Conservation (phyloP, 30 jellyfish, hydroid and myxozoan species). For the Turritopsis rubra region DNA sequence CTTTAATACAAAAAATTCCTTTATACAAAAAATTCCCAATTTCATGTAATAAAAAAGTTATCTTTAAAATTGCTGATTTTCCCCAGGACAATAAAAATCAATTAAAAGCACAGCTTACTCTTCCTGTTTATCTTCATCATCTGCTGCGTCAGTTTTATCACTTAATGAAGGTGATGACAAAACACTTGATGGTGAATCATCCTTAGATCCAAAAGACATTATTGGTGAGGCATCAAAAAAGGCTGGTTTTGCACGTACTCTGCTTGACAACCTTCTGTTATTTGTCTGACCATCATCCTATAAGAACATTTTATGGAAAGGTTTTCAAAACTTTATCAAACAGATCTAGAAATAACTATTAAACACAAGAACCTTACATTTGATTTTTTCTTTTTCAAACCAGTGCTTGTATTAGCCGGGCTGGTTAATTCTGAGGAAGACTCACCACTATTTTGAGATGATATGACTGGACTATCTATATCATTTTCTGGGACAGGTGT, state of each 20-base stretch:
- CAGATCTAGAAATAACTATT: neutral
- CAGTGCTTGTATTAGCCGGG: slow-evolving; percentile 24
- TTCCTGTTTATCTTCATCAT: slow-evolving; percentile 3
- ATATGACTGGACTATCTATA: slow-evolving; percentile 9
- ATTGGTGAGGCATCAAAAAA: slow-evolving; percentile 38
- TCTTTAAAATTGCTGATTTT: too few relatives aligned
- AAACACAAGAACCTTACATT: neutral
- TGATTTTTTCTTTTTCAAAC: slow-evolving; percentile 10
- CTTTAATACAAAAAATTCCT: too few relatives aligned
- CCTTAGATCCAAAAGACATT: neutral
- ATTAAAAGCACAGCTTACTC: neutral
- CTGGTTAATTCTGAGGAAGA: slow-evolving; percentile 21
- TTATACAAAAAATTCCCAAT: too few relatives aligned
- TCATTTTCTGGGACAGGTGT: neutral
- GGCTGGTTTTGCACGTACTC: slow-evolving; percentile 27
- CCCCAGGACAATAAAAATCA: too few relatives aligned
- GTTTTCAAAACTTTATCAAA: neutral
- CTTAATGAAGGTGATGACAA: slow-evolving; percentile 8
- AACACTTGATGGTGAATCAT: neutral
- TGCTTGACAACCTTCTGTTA: slow-evolving; percentile 14
- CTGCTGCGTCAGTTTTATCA: neutral
- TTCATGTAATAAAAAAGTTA: too few relatives aligned
- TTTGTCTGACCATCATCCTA: neutral
- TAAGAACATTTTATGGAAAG: neutral
- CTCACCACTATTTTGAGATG: neutral